Conservation (phyloP, 1,140 invertebrate species). For the Zaprionus taronus region DNA sequence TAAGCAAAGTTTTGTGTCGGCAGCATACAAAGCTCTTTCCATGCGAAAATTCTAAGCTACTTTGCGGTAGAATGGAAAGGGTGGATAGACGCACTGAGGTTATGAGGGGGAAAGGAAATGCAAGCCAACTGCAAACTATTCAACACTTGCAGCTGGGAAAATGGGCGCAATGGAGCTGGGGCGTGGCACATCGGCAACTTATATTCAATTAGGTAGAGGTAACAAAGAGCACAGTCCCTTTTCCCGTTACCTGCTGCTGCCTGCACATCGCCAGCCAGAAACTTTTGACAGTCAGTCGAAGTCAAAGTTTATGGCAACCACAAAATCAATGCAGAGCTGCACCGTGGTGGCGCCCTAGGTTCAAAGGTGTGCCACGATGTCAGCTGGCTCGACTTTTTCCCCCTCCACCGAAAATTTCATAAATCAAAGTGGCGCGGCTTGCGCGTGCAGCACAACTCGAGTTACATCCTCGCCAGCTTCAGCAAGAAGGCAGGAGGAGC, state of each 20-base stretch:
- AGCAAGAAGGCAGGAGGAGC: conserved; percentile 10
- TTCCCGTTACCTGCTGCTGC: not conserved
- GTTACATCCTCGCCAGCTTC: conserved; percentile 19
- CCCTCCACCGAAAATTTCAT: conserved; percentile 62
- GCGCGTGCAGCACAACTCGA: conserved; percentile 35
- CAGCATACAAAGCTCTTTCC: conserved; percentile 25
- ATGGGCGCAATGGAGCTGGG: not conserved
- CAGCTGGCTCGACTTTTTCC: conserved; percentile 4
- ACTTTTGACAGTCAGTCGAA: conserved; percentile 40
- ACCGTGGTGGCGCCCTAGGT: not conserved
- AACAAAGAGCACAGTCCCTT: conserved; percentile 8
- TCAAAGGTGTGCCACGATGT: conserved; percentile 21
- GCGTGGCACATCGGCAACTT: not conserved
- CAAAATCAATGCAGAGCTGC: conserved; percentile 41
- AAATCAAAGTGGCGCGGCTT: conserved; percentile 62
- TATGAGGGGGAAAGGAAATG: conserved; percentile 2
- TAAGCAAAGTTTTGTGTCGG: conserved; percentile 68
- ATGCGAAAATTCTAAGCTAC: conserved; percentile 63
- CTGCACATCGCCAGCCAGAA: conserved; percentile 26
- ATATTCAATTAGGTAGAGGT: conserved; percentile 61
- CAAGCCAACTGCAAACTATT: conserved; percentile 33
- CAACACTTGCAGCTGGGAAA: conserved; percentile 11
- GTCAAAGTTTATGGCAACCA: conserved; percentile 37
- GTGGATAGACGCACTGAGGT: not conserved
- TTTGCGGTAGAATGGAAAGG: conserved; percentile 38